Conservation (phyloP, 2,113 vertebrate species). For the Petromus typicus region DNA sequence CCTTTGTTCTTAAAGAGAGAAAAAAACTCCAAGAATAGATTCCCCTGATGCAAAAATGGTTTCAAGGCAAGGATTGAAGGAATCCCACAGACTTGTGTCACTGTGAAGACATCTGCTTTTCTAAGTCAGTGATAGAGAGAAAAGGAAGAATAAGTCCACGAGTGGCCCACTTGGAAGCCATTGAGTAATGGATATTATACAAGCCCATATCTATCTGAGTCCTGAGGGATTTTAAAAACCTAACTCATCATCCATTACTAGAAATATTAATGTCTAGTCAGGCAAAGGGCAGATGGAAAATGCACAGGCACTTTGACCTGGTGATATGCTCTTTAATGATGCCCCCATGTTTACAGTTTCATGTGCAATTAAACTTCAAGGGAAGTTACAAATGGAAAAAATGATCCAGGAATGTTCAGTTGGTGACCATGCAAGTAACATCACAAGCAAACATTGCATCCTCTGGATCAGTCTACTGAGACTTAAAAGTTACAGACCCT, state of each 20-base stretch:
- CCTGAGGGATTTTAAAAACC: neutral
- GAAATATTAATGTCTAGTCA: neutral
- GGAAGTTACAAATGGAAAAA: neutral
- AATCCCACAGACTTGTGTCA: neutral
- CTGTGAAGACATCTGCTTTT: neutral
- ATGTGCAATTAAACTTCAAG: constrained; percentile 30
- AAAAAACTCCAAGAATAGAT: neutral
- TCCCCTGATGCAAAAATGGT: neutral
- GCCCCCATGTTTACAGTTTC: neutral
- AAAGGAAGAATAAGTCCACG: neutral
- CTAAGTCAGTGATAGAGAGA: neutral
- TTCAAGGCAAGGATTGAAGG: neutral
- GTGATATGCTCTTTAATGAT: neutral
- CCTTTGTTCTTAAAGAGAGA: constrained; percentile 17
- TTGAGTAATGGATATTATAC: neutral
- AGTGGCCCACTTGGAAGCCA: neutral
- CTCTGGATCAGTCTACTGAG: neutral
- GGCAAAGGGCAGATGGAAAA: neutral
- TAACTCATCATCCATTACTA: neutral
- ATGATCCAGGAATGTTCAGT: neutral
- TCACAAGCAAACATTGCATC: neutral
- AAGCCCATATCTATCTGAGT: neutral
- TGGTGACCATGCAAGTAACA: neutral
- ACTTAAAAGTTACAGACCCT: neutral
- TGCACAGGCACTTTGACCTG: constrained; percentile 4